phyloP scores from a whole-genome alignment of 2,797 vertebrate species.

The Tympanoctomys barrerae region DNA sequence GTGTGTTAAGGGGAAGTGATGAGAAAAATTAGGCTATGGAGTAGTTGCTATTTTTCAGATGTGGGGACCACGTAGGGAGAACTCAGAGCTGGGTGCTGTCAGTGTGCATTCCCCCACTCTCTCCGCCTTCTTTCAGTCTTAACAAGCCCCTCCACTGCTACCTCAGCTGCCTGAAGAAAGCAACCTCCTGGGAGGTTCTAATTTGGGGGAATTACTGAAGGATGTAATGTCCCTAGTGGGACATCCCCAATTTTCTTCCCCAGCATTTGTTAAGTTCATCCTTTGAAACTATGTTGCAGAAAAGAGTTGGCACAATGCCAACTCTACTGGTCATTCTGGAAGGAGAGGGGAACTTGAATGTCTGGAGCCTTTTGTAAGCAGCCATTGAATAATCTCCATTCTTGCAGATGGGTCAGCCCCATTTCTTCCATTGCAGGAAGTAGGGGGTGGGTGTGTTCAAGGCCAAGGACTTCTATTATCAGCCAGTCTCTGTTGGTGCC shows the following conservation, averaged over 20 bases:
- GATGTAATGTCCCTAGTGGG: background rate
- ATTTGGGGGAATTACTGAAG: conserved; percentile 31
- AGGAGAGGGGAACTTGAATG: background rate
- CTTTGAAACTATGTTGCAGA: conserved; percentile 56
- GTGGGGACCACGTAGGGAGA: conserved; percentile 22
- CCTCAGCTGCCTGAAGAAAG: background rate
- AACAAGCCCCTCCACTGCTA: background rate
- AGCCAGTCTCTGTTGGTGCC: background rate
- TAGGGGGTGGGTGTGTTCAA: background rate
- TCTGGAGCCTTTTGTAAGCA: conserved; percentile 2
- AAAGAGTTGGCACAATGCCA: background rate
- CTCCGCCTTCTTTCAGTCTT: background rate
- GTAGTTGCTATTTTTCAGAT: conserved; percentile 9
- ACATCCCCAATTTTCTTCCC: background rate
- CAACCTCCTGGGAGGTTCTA: background rate
- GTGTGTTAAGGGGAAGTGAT: background rate
- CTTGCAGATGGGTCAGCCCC: background rate
- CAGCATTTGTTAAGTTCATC: conserved; percentile 54
- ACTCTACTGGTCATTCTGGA: background rate
- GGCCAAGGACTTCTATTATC: background rate
- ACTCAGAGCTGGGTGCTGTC: background rate
- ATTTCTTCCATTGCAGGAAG: background rate
- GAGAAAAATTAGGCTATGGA: conserved; percentile 48
- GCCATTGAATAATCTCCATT: background rate
- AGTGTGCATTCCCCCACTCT: background rate